Percentiles rank a stretch among this genome's conserved stretches.
These are phyloP conservation scores for Panurus biarmicus DNA, from an alignment of 2,113 vertebrate genomes.

Conservation along the genomic window DNA sequence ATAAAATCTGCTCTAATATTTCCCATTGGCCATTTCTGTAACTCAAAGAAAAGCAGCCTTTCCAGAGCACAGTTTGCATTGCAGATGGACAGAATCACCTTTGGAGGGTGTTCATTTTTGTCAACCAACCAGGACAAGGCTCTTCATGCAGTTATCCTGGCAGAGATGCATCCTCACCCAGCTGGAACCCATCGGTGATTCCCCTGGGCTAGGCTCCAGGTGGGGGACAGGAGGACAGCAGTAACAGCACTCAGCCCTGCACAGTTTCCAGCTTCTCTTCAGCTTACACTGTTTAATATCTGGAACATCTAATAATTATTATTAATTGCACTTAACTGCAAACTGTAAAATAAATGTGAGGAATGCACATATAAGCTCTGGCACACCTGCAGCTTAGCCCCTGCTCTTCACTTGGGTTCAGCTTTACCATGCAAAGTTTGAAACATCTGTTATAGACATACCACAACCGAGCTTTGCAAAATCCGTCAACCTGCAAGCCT, in stretches of 20 bases:
- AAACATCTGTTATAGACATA: background rate
- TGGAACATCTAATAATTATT: background rate
- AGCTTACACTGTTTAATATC: background rate
- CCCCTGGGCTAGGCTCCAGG: background rate
- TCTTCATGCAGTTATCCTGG: background rate
- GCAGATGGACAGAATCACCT: fast-evolving
- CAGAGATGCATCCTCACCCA: background rate
- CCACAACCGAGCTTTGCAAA: background rate
- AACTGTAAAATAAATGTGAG: background rate
- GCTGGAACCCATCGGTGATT: background rate
- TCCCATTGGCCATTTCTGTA: background rate
- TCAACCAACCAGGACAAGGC: background rate
- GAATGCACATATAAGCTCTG: background rate
- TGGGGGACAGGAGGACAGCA: background rate
- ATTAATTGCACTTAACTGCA: background rate
- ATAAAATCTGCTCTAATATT: background rate
- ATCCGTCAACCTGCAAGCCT: slow-evolving; percentile 23
- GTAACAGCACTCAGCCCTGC: background rate
- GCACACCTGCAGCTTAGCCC: background rate
- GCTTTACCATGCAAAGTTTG: background rate
- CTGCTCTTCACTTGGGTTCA: background rate
- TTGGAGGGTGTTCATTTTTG: background rate
- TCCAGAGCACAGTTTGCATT: fast-evolving
- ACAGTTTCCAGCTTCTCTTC: background rate
- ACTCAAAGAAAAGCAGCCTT: background rate